phyloP scores from a whole-genome alignment of 2,113 vertebrate genomes.

The Brevimyrus niger region DNA sequence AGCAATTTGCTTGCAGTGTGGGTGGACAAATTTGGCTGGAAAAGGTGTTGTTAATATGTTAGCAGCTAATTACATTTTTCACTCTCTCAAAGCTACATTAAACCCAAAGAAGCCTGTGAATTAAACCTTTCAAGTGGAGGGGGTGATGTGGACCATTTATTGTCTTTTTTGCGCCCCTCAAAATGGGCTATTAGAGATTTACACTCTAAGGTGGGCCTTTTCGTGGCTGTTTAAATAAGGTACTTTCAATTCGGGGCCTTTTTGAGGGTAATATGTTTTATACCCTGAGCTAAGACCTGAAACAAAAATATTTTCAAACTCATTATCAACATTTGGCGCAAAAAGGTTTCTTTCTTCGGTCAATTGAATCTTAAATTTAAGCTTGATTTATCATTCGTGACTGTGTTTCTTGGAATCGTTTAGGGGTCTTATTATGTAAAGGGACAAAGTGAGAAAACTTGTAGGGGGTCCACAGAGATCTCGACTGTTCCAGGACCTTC shows the following conservation, averaged over 20 bases:
- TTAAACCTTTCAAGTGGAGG: neutral
- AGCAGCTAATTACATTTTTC: neutral
- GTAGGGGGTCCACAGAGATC: neutral
- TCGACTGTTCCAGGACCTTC: constrained; percentile 12
- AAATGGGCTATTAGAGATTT: neutral
- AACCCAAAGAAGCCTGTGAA: neutral
- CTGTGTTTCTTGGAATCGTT: constrained; percentile 11
- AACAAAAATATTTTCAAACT: constrained; percentile 12
- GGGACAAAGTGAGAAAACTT: constrained; percentile 15
- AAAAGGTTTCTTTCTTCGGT: constrained; percentile 1
- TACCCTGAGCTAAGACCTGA: neutral
- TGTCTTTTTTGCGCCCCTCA: neutral
- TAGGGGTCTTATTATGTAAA: neutral
- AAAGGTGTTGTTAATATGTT: neutral
- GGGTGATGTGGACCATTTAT: neutral
- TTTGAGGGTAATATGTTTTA: neutral
- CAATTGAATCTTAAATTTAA: constrained; percentile 13
- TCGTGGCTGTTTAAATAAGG: neutral
- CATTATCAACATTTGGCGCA: neutral
- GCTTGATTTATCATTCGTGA: constrained; percentile 15
- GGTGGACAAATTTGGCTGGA: neutral
- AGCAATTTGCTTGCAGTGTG: constrained; percentile 3
- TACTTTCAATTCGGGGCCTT: neutral
- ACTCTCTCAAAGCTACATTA: neutral
- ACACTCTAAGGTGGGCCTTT: neutral